These are phyloP conservation scores for Chaetops frenatus DNA, from an alignment of 2,113 vertebrate species.

Conservation along the genomic window DNA sequence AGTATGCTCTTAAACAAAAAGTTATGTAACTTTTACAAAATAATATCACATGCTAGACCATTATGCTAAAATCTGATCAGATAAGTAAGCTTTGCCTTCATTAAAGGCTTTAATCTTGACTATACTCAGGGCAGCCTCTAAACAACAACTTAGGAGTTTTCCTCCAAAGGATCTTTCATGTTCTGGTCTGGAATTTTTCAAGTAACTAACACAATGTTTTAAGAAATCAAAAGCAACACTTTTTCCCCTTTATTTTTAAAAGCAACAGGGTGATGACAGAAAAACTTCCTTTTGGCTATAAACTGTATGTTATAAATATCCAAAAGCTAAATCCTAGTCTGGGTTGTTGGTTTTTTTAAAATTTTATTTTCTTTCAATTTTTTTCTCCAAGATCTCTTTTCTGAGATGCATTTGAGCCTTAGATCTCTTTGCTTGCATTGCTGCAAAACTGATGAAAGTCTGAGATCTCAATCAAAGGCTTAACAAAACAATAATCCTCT, in stretches of 20 bases:
- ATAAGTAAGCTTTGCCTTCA: conserved; percentile 51
- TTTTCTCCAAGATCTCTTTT: neutral
- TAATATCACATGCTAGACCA: conserved; percentile 32
- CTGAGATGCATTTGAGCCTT: conserved; percentile 9
- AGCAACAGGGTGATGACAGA: neutral
- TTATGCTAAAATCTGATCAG: conserved; percentile 50
- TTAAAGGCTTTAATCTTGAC: conserved; percentile 58
- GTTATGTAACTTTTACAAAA: conserved; percentile 39
- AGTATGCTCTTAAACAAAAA: conserved; percentile 2
- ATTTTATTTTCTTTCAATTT: conserved; percentile 5
- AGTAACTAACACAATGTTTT: neutral
- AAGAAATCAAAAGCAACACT: neutral
- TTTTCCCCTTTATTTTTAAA: neutral
- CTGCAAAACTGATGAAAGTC: conserved; percentile 60
- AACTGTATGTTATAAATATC: neutral
- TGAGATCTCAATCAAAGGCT: conserved; percentile 71
- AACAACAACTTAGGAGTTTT: conserved; percentile 1
- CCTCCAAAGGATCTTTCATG: neutral
- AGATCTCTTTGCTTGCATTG: conserved; percentile 32
- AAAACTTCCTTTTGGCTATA: neutral
- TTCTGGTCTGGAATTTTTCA: conserved; percentile 20
- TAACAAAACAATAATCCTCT: conserved; percentile 72
- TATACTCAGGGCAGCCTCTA: neutral
- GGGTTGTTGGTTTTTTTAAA: neutral
- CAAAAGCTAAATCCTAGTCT: neutral